Base-by-base conservation (phyloP, 2,888 invertebrate species). In the Idaea aversata region DNA sequence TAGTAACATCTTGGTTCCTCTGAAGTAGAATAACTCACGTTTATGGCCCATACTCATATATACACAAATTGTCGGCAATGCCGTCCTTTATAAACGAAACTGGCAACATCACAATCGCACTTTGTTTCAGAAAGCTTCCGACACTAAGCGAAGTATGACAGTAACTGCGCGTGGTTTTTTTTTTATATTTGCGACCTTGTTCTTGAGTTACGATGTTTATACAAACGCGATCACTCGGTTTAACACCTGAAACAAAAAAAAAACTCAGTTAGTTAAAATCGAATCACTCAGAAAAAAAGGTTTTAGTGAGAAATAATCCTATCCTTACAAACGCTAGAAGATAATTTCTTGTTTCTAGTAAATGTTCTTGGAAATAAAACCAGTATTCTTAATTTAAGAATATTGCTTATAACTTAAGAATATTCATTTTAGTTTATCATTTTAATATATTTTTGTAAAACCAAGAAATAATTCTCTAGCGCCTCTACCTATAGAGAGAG, bases 41-140 rank as follows among this genome's bases (percentile, higher is more conserved):
- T 88, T 88, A 91, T 81, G 89, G 87, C 76, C 81, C 86, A 83
- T 84, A 81, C 79, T 86, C 86, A 84, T 88, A 80, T 79, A 84
- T 83, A 79, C 84, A 77, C 77, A 81, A 84, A 82, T 85, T 83
- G 82, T 86, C 82, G 86, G 86, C 86, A 81, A 79, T 74, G 83
- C 86, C 84, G 82, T 82, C 82, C 76, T 85, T 84, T 82, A 81
- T 77, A 77, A 77, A 80, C 77, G 76, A 77, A 76, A 77, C 82
- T 77, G 78, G 83, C 85, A 87, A 88, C 91, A 91, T 91, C 87
- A 91, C 88, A 90, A 70, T 75, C 71, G 74, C 86, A 87, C 87
- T 83, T 81, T 81, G 80, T 79, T 72, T 70, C 81, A 82, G 77
- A 75, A 79, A 75, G 76, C 75, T 75, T 74, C 71, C 72, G 71